Conservation (phyloP, 2,797 vertebrate species). For the Pipistrellus pipistrellus region DNA sequence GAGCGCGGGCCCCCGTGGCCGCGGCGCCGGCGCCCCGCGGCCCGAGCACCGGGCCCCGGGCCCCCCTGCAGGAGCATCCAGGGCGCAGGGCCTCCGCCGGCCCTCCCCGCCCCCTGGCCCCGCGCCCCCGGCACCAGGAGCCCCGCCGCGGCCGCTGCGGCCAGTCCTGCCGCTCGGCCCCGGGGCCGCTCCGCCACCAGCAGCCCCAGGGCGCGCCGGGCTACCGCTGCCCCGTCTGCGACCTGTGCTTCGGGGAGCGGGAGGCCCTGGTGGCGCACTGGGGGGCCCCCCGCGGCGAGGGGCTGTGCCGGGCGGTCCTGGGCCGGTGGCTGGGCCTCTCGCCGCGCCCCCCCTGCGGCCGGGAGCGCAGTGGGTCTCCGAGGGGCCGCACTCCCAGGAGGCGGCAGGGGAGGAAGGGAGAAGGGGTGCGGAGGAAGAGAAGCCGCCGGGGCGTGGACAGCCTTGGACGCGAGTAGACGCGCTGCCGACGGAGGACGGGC, state of each 20-base stretch:
- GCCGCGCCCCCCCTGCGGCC: accelerated
- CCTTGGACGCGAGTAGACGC: background rate
- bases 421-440: background rate
- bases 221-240: constrained; percentile 75
- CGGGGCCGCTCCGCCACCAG: constrained; percentile 29
- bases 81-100: constrained; percentile 15
- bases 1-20: too few species aligned
- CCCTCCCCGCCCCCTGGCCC: background rate
- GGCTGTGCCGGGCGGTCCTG: too few species aligned
- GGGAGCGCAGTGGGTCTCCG: background rate
- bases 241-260: constrained; percentile 68
- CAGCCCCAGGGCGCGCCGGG: constrained; percentile 53
- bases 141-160: constrained; percentile 10
- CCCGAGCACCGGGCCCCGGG: background rate
- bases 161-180: constrained; percentile 10
- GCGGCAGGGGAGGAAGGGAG: background rate
- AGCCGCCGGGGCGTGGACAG: background rate
- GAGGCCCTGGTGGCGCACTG: constrained; percentile 47
- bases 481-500: background rate
- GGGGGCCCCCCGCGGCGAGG: too few species aligned
- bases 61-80: background rate
- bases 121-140: constrained; percentile 37
- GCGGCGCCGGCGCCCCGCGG: background rate
- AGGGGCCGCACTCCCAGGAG: background rate
- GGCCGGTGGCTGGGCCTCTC: too few species aligned